phyloP scores from a whole-genome alignment of 2,797 vertebrate species.

The Oreochromis mossambicus region DNA sequence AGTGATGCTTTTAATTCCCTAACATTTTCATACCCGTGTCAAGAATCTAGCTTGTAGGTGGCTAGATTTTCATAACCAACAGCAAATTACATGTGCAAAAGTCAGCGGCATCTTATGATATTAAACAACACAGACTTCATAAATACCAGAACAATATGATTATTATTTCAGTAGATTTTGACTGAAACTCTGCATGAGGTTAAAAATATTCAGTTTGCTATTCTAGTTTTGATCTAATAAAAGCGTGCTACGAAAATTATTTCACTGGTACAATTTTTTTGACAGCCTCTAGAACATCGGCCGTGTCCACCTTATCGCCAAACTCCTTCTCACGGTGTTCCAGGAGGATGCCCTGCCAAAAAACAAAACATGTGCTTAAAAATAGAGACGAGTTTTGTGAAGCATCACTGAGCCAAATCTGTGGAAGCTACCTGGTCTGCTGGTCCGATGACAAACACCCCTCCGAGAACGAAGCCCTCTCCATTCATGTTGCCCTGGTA shows the following conservation, averaged over 20 bases:
- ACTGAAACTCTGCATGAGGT: neutral
- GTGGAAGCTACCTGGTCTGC: slow-evolving; percentile 82
- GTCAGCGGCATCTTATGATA: neutral
- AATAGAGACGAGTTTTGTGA: neutral
- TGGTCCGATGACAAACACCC: slow-evolving; percentile 93
- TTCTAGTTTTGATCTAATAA: neutral
- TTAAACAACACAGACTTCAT: neutral
- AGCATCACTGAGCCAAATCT: neutral
- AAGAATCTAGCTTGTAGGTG: neutral
- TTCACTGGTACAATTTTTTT: slow-evolving; percentile 81
- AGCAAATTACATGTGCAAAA: slow-evolving; percentile 13
- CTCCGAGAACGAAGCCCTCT: slow-evolving; percentile 92
- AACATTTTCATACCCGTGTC: neutral
- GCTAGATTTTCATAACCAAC: neutral
- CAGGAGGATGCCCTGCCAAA: slow-evolving; percentile 88
- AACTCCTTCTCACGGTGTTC: slow-evolving; percentile 96
- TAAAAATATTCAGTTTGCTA: neutral
- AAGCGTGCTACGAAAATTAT: slow-evolving; percentile 19
- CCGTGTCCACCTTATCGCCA: slow-evolving; percentile 86
- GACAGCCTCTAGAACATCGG: slow-evolving; percentile 84
- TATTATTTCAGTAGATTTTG: neutral
- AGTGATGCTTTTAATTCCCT: slow-evolving; percentile 12
- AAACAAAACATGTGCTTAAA: neutral
- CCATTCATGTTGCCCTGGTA: slow-evolving; percentile 91
- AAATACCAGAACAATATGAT: neutral